Percentiles rank a stretch among this genome's conserved stretches.
These are phyloP conservation scores for Actenoides lindsayi DNA, from an alignment of 2,113 vertebrate genomes.

Conservation along the genomic window DNA sequence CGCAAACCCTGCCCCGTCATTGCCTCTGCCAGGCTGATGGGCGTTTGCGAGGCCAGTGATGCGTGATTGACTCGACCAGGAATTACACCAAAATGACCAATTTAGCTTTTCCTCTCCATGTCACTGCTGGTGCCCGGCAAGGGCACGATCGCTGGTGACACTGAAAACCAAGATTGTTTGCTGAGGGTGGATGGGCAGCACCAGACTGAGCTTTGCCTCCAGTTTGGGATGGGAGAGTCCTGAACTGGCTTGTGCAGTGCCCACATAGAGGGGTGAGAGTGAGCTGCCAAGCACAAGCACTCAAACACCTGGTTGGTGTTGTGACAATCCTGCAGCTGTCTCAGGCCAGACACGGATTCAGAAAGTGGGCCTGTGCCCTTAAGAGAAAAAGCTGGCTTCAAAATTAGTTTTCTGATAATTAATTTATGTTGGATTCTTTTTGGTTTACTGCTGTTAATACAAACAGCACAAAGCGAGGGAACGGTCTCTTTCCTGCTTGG, in stretches of 20 bases:
- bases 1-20: not conserved
- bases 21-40: not conserved
- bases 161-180: not conserved
- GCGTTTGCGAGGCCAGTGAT: rapidly evolving
- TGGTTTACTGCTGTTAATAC: not conserved
- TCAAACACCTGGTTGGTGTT: not conserved
- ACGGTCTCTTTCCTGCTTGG: not conserved
- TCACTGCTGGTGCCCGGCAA: not conserved
- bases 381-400: not conserved
- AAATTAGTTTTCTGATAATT: not conserved
- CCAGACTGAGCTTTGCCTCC: not conserved
- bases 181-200: not conserved
- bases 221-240: not conserved
- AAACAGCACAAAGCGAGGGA: not conserved
- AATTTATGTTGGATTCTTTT: not conserved
- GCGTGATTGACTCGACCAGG: not conserved
- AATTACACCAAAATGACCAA: not conserved
- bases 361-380: not conserved
- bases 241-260: not conserved
- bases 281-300: not conserved
- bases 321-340: not conserved
- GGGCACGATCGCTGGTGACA: rapidly evolving
- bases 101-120: rapidly evolving
- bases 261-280: not conserved
- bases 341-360: not conserved